phyloP scores from a whole-genome alignment of 1,140 invertebrate species.

The Formica exsecta region DNA sequence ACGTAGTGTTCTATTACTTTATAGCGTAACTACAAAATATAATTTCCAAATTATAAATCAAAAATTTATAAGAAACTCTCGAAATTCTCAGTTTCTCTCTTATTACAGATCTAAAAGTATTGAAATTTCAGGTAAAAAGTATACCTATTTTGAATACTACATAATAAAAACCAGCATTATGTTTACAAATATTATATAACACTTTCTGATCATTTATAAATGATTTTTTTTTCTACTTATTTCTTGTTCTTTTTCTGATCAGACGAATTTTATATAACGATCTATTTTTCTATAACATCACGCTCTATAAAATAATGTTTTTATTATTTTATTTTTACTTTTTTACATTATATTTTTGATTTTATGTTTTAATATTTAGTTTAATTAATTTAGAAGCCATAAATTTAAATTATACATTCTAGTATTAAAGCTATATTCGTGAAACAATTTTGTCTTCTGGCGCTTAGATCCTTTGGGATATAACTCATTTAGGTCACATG shows the following conservation, averaged over 20 bases:
- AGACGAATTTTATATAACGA: neutral
- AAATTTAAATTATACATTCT: slow-evolving; percentile 3
- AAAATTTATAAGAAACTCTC: neutral
- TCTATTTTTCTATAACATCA: neutral
- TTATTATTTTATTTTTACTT: neutral
- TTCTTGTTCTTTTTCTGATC: neutral
- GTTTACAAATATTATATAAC: neutral
- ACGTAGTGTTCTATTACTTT: neutral
- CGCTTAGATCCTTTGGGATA: neutral
- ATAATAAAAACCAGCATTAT: neutral
- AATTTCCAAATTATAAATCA: neutral
- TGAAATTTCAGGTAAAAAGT: neutral
- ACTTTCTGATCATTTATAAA: neutral
- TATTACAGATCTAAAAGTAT: neutral
- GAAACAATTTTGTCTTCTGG: neutral
- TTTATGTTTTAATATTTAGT: neutral
- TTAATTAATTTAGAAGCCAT: slow-evolving; percentile 31
- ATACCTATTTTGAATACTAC: no score
- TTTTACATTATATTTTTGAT: neutral
- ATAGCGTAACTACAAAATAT: neutral
- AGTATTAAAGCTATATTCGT: neutral
- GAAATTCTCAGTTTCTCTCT: no score
- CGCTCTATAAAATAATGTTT: neutral
- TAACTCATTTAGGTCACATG: slow-evolving; percentile 9
- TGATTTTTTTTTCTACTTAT: neutral